These are phyloP conservation scores for Tetanocera ferruginea DNA, from an alignment of 2,888 invertebrate species.

Conservation along the genomic window DNA sequence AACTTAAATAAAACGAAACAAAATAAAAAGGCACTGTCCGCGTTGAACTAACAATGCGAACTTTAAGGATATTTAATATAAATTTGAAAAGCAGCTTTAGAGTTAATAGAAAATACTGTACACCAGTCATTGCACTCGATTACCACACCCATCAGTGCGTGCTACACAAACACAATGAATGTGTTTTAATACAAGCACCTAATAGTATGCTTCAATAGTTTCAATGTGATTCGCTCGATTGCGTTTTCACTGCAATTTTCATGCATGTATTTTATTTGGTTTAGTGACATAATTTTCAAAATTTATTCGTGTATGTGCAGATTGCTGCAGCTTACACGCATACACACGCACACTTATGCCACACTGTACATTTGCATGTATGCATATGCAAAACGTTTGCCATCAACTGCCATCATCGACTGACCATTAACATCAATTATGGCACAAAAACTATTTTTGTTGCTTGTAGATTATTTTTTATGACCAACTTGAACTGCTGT, in stretches of 20 bases:
- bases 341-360: not conserved
- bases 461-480: not conserved
- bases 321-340: not conserved
- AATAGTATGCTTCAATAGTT: constrained; percentile 5
- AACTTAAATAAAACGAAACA: too few relatives aligned
- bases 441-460: not conserved
- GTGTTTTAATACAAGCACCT: not conserved
- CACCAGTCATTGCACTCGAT: too few relatives aligned
- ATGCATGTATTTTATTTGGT: not conserved
- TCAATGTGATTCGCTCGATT: not conserved
- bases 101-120: too few relatives aligned
- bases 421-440: constrained; percentile 12
- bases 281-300: not conserved
- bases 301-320: not conserved
- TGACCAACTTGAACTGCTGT: not conserved
- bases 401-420: not conserved
- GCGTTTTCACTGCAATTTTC: not conserved
- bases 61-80: too few relatives aligned
- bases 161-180: not conserved
- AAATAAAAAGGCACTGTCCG: too few relatives aligned
- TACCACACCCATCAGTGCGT: too few relatives aligned
- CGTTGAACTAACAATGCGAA: too few relatives aligned
- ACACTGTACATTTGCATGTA: not conserved
- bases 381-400: not conserved
- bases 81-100: too few relatives aligned